A percentile compares a stretch with the other conserved stretches of the same genome.
phyloP scores from a whole-genome alignment of 2,888 invertebrate genomes.

The Cryptocheilus praepositus region DNA sequence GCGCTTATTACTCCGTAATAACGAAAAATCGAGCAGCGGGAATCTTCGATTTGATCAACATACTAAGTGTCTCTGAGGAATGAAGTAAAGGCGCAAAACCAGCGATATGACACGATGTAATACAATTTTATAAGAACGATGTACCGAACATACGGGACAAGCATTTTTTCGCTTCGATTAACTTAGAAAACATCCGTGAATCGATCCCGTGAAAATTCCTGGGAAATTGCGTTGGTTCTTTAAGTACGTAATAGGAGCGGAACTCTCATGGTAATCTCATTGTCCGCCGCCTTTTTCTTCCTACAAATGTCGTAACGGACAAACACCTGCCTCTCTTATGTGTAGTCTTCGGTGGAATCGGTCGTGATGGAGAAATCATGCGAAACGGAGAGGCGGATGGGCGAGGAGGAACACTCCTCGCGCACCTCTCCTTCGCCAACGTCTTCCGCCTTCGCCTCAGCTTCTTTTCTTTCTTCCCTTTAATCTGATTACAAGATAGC shows the following conservation, averaged over 20 bases:
- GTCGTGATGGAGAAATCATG: constrained; percentile 28
- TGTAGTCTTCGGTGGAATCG: constrained; percentile 21
- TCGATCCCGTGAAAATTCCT: too few relatives aligned
- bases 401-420: constrained; percentile 32
- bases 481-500: constrained; percentile 17
- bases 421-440: constrained; percentile 8
- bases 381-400: constrained; percentile 27
- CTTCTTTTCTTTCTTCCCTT: constrained; percentile 25
- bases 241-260: background rate
- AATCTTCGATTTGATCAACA: too few relatives aligned
- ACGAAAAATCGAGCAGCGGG: too few relatives aligned
- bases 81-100: too few relatives aligned
- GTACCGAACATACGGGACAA: too few relatives aligned
- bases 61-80: too few relatives aligned
- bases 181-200: too few relatives aligned
- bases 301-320: constrained; percentile 28
- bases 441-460: constrained; percentile 21
- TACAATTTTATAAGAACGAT: too few relatives aligned
- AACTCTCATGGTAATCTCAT: background rate
- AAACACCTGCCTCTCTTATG: constrained; percentile 27
- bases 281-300: constrained; percentile 4
- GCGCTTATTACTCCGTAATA: too few relatives aligned
- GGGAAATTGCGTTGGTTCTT: too few relatives aligned
- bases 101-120: too few relatives aligned
- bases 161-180: too few relatives aligned